Conservation (phyloP, 2,797 vertebrate species). For the Pangasius sanitwongsei region DNA sequence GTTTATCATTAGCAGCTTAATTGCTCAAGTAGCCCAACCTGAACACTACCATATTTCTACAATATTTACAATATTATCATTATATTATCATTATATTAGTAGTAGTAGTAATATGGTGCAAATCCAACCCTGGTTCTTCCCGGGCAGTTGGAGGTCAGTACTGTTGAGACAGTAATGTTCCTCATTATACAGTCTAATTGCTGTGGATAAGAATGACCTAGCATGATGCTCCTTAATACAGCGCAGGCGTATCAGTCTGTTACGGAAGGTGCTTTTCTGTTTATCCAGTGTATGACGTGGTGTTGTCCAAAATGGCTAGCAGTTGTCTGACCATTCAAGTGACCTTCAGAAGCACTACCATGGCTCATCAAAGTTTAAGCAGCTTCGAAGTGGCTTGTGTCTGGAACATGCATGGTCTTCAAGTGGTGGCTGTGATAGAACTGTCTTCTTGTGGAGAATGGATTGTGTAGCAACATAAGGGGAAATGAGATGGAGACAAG, state of each 20-base stretch:
- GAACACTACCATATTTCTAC: background rate
- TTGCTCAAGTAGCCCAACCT: background rate
- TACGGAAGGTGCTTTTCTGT: background rate
- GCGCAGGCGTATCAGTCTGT: background rate
- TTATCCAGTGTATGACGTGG: background rate
- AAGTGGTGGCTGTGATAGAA: slow-evolving; percentile 35
- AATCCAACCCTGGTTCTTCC: background rate
- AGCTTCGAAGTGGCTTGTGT: slow-evolving; percentile 35
- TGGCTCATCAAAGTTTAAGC: slow-evolving; percentile 62
- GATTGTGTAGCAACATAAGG: slow-evolving; percentile 49
- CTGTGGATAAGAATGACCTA: background rate
- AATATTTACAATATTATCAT: too few relatives aligned
- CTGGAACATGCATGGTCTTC: slow-evolving; percentile 38
- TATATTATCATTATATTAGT: too few relatives aligned
- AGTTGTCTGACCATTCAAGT: slow-evolving; percentile 41
- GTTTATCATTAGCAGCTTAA: background rate
- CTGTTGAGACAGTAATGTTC: background rate
- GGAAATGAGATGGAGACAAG: slow-evolving; percentile 43
- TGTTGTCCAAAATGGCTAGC: background rate
- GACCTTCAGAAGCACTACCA: slow-evolving; percentile 65
- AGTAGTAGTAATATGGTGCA: too few relatives aligned
- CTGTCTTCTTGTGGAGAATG: slow-evolving; percentile 46
- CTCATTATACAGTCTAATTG: background rate
- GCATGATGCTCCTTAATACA: background rate
- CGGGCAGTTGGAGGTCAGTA: background rate